Evolutionary conservation across 92 coral and sea anemone genomes (phyloP).

Genomic region (Virgularia gustaviana): DNA sequence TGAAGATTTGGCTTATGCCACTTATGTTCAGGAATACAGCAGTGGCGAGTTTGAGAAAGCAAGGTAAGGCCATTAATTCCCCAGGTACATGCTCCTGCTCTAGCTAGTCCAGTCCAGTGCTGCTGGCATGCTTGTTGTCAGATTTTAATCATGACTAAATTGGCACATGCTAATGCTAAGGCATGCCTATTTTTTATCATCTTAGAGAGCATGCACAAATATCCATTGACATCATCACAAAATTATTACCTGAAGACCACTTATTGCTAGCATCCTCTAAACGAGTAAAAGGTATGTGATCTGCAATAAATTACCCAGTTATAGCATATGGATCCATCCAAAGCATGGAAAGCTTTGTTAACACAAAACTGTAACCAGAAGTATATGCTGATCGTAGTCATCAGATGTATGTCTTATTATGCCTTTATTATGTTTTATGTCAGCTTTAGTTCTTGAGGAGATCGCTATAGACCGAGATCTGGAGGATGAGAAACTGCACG

Average conservation of each 20-base stretch:
- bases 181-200: background rate
- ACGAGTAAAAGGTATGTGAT: constrained; percentile 81
- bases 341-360: too few relatives aligned
- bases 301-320: background rate
- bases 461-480: constrained; percentile 87
- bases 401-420: background rate
- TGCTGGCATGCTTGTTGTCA: background rate
- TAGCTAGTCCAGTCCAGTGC: background rate
- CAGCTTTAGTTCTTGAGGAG: constrained; percentile 91
- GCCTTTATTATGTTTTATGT: background rate
- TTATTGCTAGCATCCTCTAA: constrained; percentile 90
- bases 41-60: constrained; percentile 93
- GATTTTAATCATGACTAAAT: background rate
- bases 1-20: constrained; percentile 91
- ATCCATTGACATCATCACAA: constrained; percentile 81
- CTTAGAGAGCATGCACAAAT: constrained; percentile 80
- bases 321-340: background rate
- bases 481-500: constrained; percentile 75
- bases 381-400: background rate
- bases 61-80: constrained; percentile 48
- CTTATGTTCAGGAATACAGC: constrained; percentile 93
- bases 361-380: background rate
- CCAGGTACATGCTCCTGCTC: background rate
- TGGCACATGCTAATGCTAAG: too few relatives aligned
- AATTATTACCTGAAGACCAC: constrained; percentile 84